Base-by-base conservation (phyloP, 2,113 vertebrate species). In the Chaenocephalus aceratus region DNA sequence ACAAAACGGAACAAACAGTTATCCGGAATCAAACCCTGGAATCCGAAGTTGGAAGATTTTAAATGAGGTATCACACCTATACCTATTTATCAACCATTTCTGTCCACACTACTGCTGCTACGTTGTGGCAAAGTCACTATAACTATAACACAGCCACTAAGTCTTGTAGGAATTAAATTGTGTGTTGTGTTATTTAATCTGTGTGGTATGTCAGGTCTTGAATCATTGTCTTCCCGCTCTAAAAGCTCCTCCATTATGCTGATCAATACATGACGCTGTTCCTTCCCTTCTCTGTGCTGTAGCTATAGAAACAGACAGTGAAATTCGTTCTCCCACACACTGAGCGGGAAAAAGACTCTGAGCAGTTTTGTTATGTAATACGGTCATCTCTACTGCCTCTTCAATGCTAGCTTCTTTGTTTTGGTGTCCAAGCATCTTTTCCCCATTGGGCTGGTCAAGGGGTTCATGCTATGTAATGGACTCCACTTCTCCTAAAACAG, bases 281-380 rank as follows among this genome's bases (percentile, higher is more conserved):
- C 16, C 68, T 72, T 75, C 77, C 59, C 41, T 71, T 68, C 68
- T 41, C 74, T 82, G 86, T 69, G 14, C 79, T 58, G 88, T 94
- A 89, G 79, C 93, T 87, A 90, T 93, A 91, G 91, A 88, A 94
- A 93, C 89, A 41, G 84, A 52, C 80, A 72, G 74, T 90, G 49
- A 80, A 77, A 85, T 58, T 77, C 45, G 21, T 72, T 44, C 49
- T 65, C 76, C 61, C 14, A 52, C 10, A 61, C 11, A 41, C 23
- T 1, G 62, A 67, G 67, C 66, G 69, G n/a, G 64, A 71, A 82
- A 86, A 67, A 81, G 58, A 78, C 8, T 70, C 80, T 79, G 82
- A 84, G 71, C 83, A 44, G 51, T 51, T 46, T 6, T 62, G 84
- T 94, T 91, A 91, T 90, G 89, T 88, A 93, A 94, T 59, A 15